Conservation (phyloP, 2,113 vertebrate species). For the Peromyscus maniculatus region DNA sequence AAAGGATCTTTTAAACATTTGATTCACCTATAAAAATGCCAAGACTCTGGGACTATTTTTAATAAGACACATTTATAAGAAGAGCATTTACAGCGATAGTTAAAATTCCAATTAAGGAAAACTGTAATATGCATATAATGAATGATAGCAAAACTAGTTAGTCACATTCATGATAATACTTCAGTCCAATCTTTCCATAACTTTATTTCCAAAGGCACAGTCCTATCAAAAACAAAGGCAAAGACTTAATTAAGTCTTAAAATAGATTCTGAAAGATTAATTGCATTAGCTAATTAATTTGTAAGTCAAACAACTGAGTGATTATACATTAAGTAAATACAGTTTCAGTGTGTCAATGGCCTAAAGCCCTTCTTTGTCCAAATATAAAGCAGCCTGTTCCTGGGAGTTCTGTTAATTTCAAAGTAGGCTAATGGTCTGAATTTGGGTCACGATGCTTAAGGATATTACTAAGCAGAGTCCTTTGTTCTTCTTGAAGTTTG, state of each 20-base stretch:
- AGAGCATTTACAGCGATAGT: slow-evolving; percentile 50
- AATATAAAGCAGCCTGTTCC: neutral
- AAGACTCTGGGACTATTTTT: slow-evolving; percentile 39
- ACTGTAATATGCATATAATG: slow-evolving; percentile 62
- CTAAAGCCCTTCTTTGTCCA: slow-evolving; percentile 25
- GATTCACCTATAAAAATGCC: slow-evolving; percentile 48
- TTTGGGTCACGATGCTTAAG: slow-evolving; percentile 1
- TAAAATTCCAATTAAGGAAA: slow-evolving; percentile 76
- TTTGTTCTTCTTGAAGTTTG: slow-evolving; percentile 8
- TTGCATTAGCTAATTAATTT: slow-evolving; percentile 64
- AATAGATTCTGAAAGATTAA: slow-evolving; percentile 73
- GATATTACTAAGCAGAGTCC: neutral
- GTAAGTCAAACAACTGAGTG: slow-evolving; percentile 38
- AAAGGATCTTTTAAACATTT: slow-evolving; percentile 1
- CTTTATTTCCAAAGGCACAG: slow-evolving; percentile 67
- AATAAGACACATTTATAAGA: slow-evolving; percentile 34
- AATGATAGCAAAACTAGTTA: slow-evolving; percentile 61
- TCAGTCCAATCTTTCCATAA: slow-evolving; percentile 58
- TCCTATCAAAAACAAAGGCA: slow-evolving; percentile 66
- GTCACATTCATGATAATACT: slow-evolving; percentile 62
- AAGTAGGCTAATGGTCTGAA: neutral
- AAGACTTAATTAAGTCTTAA: slow-evolving; percentile 77
- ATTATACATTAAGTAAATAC: slow-evolving; percentile 63
- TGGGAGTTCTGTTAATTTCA: slow-evolving; percentile 35
- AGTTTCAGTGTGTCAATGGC: neutral